Base-by-base conservation (phyloP, 2,113 vertebrate species). In the rabbit (Oryctolagus cuniculus) region DNA sequence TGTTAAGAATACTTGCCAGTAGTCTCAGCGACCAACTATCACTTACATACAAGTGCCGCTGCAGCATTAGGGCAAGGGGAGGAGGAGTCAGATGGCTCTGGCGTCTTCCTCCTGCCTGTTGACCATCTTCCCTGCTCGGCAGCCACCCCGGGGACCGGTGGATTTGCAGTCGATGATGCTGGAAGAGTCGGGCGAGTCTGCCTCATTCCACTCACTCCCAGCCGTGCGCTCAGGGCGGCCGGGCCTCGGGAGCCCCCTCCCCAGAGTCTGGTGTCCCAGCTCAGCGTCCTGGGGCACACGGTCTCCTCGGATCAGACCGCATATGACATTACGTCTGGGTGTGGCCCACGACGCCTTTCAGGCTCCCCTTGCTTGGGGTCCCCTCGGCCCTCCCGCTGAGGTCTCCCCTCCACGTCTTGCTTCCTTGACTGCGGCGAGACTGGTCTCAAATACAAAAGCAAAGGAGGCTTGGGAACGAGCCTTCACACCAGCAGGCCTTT, bases 261-360 rank as follows among this genome's bases (percentile, higher is more conserved):
- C 27, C 72, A 34, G 74, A 94, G 69, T 86, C 58, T 51, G n/a
- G 82, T 53, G 87, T 93, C 74, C 94, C 38, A 25, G 53, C 77
- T 80, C 92, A 84, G 84, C 90, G 77, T 90, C 72, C 90, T 63
- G 95, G 78, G 87, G 87, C 44, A 67, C 73, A n/a, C 63, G 69
- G 83, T 91, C 95, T 86, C 72, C 85, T 95, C 92, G 96, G 77
- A 93, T 93, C 84, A 93, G 75, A 93, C 93, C 90, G 29, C 92
- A 87, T 90, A 87, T 81, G 91, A 93, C 89, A 92, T 89, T 70
- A 38, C 51, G 49, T 73, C 88, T 96, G 81, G 77, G 75, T 61
- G 11, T 34, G 31, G 90, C 85, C 84, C 63, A 31, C 36, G 69
- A 22, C 70, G 83, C 72, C 80, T 93, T 94, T 94, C 61, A 81